Base-by-base conservation (phyloP, 1,140 invertebrate species). In the Neuroterus valhalla region DNA sequence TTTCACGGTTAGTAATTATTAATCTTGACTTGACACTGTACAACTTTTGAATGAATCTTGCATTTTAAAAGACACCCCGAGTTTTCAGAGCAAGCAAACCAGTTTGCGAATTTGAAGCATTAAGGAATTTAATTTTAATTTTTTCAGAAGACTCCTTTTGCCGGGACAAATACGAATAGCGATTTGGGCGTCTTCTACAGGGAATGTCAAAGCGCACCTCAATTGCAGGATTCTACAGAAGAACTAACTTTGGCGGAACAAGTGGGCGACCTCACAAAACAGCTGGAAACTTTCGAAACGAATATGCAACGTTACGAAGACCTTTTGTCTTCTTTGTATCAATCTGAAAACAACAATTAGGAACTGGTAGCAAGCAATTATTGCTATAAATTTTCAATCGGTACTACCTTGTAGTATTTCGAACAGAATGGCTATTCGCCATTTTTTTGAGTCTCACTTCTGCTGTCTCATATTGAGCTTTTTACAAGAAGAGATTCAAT, bases 121-220 rank as follows among this genome's bases (percentile, higher is more conserved):
- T 55, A 21, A 55, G 6, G 3, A 14, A 45, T 10, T 46, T 11
- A 42, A 68, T 75, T 69, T 73, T 83, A 77, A 68, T 77, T 77
- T 73, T 90, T 90, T n/a, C 84, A 93, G 92, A 92, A 91, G 90
- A 91, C 91, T 48, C 92, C 92, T 10, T 93, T 93, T 76, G 92
- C 92, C 31, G 90, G 87, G 26, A 89, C 88, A 19, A 92, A 90
- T 76, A 90, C 90, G n/a, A 89, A 90, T 71, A 91, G 91, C 71
- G 95, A 96, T 86, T 89, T 96, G 70, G 94, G 94, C 45, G 91
- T 92, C 70, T 96, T 96, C 89, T 96, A 95, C 88, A 90, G 93
- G 5, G 94, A 96, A 81, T 96, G 95, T 88, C 94, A 95, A 87
- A 92, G 91, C 81, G 95, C 95, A 6, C 95, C 95, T 0, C 92